Conservation (phyloP, 2,888 invertebrate species). For the Amitus sp. region DNA sequence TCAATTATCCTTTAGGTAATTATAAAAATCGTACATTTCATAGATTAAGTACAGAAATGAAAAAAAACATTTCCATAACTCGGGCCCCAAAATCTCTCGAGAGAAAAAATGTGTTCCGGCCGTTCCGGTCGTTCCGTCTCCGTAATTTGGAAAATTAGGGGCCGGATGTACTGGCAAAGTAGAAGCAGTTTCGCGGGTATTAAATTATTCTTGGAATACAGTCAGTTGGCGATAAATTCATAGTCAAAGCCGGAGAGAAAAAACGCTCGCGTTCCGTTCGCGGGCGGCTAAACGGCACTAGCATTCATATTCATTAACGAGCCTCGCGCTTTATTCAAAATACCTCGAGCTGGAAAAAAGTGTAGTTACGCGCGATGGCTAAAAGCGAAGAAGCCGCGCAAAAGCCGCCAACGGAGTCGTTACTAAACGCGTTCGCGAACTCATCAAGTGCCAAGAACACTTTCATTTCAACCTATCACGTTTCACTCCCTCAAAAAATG, state of each 20-base stretch:
- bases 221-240: slow-evolving; percentile 20
- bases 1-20: too few species aligned
- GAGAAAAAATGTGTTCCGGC: too few species aligned
- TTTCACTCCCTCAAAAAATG: background rate
- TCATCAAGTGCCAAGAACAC: slow-evolving; percentile 16
- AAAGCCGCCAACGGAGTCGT: slow-evolving; percentile 22
- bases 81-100: too few species aligned
- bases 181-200: slow-evolving; percentile 10
- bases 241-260: slow-evolving; percentile 24
- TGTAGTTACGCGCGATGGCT: slow-evolving; percentile 28
- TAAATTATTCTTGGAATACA: slow-evolving; percentile 23
- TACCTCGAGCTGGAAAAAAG: slow-evolving; percentile 20
- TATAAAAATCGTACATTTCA: too few species aligned
- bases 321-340: slow-evolving; percentile 22
- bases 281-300: slow-evolving; percentile 25
- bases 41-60: too few species aligned
- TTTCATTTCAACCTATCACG: background rate
- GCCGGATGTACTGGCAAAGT: slow-evolving; percentile 14
- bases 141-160: slow-evolving; percentile 18
- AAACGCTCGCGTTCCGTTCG: slow-evolving; percentile 13
- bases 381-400: slow-evolving; percentile 20
- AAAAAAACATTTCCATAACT: too few species aligned
- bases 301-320: slow-evolving; percentile 38
- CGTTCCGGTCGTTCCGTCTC: background rate
- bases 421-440: slow-evolving; percentile 23